phyloP scores from a whole-genome alignment of 2,888 invertebrate genomes.

The Itoplectis maculator region DNA sequence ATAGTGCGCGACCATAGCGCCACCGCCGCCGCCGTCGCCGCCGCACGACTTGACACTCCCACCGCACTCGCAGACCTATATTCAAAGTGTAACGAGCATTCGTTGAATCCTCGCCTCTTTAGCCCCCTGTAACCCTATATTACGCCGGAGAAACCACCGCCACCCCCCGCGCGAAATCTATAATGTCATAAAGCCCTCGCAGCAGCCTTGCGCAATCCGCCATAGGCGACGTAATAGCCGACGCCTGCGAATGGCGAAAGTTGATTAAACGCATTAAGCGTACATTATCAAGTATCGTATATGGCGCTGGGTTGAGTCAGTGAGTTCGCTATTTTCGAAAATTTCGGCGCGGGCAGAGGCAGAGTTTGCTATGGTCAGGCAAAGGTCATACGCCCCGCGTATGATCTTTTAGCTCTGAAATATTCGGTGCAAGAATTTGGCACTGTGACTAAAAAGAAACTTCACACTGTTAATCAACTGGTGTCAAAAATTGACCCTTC shows the following conservation, averaged over 20 bases:
- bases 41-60: constrained; percentile 46
- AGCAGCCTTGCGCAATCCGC: not conserved
- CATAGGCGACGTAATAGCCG: not conserved
- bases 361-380: too few species aligned
- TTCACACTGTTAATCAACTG: too few species aligned
- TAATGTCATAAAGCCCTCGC: constrained; percentile 30
- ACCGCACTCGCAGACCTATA: constrained; percentile 34
- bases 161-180: constrained; percentile 13
- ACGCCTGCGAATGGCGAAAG: not conserved
- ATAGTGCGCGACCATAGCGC: too few species aligned
- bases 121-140: constrained; percentile 37
- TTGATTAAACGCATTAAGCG: not conserved
- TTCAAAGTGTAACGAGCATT: constrained; percentile 39
- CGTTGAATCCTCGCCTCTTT: constrained; percentile 31
- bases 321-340: too few species aligned
- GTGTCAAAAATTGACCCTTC: too few species aligned
- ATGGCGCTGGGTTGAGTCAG: too few species aligned
- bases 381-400: too few species aligned
- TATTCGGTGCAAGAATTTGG: too few species aligned
- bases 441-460: too few species aligned
- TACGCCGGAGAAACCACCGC: constrained; percentile 15
- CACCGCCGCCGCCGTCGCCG: too few species aligned
- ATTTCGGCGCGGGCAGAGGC: too few species aligned
- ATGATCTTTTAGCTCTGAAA: too few species aligned
- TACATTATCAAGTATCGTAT: not conserved